Evolutionary conservation across 1,140 invertebrate genomes (phyloP).

Genomic region (Dendroctonus ponderosae): DNA sequence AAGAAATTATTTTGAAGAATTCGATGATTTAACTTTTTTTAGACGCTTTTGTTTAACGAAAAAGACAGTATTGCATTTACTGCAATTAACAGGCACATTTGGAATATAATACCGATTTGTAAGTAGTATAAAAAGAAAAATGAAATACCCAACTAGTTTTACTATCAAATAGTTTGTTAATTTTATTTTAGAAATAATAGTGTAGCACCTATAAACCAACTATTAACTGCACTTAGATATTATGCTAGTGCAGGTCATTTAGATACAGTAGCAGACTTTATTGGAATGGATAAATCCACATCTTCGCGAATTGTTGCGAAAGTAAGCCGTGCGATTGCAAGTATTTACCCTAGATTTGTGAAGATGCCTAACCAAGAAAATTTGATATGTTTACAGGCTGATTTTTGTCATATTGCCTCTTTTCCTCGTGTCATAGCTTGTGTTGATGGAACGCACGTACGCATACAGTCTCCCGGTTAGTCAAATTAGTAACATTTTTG

Average conservation of each 20-base stretch:
- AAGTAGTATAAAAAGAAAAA: neutral
- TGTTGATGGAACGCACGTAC: slow-evolving; percentile 35
- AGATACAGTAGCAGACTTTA: slow-evolving; percentile 26
- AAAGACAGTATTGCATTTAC: slow-evolving; percentile 10
- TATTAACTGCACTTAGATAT: slow-evolving; percentile 19
- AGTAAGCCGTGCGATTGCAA: slow-evolving; percentile 13
- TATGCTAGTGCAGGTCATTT: slow-evolving; percentile 25
- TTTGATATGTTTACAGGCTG: slow-evolving; percentile 1
- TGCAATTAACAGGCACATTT: slow-evolving; percentile 7
- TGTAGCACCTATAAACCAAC: slow-evolving; percentile 28
- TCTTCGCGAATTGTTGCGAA: slow-evolving; percentile 13
- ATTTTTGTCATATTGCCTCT: slow-evolving; percentile 24
- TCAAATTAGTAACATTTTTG: too few species aligned
- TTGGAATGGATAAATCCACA: slow-evolving; percentile 20
- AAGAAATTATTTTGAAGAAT: slow-evolving; percentile 18
- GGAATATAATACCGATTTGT: slow-evolving; percentile 15
- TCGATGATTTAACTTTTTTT: slow-evolving; percentile 25
- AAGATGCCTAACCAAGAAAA: slow-evolving; percentile 1
- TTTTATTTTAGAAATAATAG: slow-evolving; percentile 30
- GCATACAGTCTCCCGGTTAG: slow-evolving; percentile 31
- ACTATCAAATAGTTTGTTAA: neutral
- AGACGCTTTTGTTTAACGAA: slow-evolving; percentile 23
- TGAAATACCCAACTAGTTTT: neutral
- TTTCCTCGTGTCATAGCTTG: slow-evolving; percentile 27
- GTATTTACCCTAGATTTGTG: neutral